A percentile compares a stretch with the other conserved stretches of the same genome.
Conservation (phyloP, 2,797 vertebrate species). For the Rhinichthys osculus region DNA sequence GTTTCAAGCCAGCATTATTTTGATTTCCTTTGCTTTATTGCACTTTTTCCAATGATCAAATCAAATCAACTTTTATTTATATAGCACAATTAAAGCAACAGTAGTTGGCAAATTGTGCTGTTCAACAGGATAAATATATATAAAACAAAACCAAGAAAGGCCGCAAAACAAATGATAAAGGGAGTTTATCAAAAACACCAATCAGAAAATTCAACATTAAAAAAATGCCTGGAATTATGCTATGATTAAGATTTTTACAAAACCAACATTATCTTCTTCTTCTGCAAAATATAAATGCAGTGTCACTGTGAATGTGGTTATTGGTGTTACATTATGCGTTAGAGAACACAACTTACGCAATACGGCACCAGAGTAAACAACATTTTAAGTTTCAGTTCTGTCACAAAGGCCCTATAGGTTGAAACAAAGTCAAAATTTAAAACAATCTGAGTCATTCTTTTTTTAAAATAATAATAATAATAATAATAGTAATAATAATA, state of each 20-base stretch:
- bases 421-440: neutral
- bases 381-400: neutral
- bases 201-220: too few relatives aligned
- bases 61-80: too few relatives aligned
- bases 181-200: too few relatives aligned
- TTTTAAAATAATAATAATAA: neutral
- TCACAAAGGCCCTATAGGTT: neutral
- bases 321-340: conserved; percentile 1
- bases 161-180: too few relatives aligned
- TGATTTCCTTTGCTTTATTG: neutral
- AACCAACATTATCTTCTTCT: neutral
- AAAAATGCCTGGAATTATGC: neutral
- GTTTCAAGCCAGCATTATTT: neutral
- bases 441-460: neutral
- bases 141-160: too few relatives aligned
- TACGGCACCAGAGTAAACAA: neutral
- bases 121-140: too few relatives aligned
- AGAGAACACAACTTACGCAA: neutral
- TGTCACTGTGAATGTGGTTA: neutral
- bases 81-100: too few relatives aligned
- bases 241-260: neutral
- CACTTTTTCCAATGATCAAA: neutral
- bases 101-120: too few relatives aligned
- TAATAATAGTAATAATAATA: neutral
- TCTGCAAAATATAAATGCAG: neutral